These are phyloP conservation scores for Macaca fascicularis DNA, from an alignment of 2,113 vertebrate genomes.

Conservation along the genomic window DNA sequence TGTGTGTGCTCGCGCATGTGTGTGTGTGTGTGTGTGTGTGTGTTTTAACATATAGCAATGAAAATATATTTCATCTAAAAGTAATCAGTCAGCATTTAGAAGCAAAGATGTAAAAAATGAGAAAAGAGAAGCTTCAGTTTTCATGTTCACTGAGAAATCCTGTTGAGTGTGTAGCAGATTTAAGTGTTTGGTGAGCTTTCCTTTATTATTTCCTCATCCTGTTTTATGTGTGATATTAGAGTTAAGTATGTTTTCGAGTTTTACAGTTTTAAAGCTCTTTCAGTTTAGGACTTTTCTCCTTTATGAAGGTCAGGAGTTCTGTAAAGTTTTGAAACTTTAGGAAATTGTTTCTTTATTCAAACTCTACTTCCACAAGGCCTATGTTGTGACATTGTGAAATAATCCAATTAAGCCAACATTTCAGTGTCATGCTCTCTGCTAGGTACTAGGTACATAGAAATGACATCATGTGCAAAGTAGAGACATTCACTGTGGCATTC, in stretches of 20 bases:
- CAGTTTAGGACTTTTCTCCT: neutral
- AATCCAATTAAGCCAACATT: neutral
- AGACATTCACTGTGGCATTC: neutral
- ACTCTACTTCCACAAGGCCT: neutral
- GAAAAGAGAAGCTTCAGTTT: neutral
- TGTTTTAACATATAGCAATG: neutral
- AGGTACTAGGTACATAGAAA: neutral
- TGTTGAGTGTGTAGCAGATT: neutral
- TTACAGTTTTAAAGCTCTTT: neutral
- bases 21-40: neutral
- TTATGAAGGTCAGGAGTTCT: neutral
- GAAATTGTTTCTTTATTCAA: neutral
- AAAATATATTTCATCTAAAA: conserved; percentile 7
- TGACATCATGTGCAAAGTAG: neutral
- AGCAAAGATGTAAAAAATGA: conserved; percentile 28
- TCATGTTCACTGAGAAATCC: neutral
- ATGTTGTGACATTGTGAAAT: neutral
- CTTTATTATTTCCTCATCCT: neutral
- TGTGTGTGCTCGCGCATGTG: neutral
- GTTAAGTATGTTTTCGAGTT: neutral
- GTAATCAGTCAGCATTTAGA: neutral
- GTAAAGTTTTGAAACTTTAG: neutral
- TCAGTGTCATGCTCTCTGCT: neutral
- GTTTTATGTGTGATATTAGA: neutral
- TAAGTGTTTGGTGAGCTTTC: neutral